Conservation (phyloP, 2,797 vertebrate genomes). For the Hypotaenidia philippensis region DNA sequence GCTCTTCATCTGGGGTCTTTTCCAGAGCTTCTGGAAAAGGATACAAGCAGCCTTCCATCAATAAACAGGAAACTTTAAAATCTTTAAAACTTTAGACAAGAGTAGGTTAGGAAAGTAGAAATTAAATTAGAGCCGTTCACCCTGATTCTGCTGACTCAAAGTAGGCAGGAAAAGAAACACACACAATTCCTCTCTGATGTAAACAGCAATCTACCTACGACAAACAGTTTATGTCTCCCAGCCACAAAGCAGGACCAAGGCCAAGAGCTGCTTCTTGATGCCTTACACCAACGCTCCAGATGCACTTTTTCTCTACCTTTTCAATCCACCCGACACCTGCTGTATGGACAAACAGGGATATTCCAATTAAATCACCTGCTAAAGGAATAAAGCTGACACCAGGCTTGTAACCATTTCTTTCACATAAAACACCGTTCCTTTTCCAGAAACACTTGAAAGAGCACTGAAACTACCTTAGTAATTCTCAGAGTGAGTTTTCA, state of each 20-base stretch:
- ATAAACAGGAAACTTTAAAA: not conserved
- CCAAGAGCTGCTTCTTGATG: not conserved
- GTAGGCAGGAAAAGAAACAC: not conserved
- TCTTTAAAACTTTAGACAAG: not conserved
- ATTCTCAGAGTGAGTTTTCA: slow-evolving; percentile 53
- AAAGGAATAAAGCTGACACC: not conserved
- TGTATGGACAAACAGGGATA: not conserved
- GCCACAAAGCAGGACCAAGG: not conserved
- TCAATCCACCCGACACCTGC: not conserved
- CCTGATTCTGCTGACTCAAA: not conserved
- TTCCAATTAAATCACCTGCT: not conserved
- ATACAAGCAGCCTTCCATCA: not conserved
- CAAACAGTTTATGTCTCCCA: not conserved
- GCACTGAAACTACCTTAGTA: not conserved
- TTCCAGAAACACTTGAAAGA: not conserved
- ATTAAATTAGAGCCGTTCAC: not conserved
- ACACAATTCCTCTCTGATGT: not conserved
- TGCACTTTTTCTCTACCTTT: not conserved
- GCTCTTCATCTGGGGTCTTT: not conserved
- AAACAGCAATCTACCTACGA: not conserved
- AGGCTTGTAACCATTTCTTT: not conserved
- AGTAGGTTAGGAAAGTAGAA: not conserved
- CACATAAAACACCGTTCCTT: not conserved
- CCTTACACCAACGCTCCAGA: not conserved
- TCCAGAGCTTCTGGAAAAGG: not conserved